Percentiles rank a stretch among this genome's conserved stretches.
phyloP scores from a whole-genome alignment of 2,113 vertebrate species.

The Cyprinodon brontotheroides region DNA sequence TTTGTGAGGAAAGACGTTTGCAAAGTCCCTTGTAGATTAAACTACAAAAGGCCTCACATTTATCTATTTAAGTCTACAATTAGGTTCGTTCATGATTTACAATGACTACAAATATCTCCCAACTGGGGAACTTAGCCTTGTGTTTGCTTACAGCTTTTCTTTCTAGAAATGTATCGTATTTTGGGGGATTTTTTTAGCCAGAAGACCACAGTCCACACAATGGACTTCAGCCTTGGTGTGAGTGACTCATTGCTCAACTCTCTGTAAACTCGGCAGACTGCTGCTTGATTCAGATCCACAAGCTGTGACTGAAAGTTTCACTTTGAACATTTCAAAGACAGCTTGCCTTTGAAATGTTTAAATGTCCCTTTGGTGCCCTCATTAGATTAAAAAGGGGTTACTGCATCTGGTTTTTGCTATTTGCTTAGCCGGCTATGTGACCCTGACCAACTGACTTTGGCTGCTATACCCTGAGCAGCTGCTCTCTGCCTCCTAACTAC shows the following conservation, averaged over 20 bases:
- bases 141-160: slow-evolving; percentile 33
- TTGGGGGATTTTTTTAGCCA: slow-evolving; percentile 28
- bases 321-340: not conserved
- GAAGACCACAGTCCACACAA: slow-evolving; percentile 49
- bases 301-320: slow-evolving; percentile 6
- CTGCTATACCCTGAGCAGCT: no score
- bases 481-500: no score
- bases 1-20: not conserved
- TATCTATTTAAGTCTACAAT: slow-evolving; percentile 14
- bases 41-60: slow-evolving; percentile 15
- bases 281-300: slow-evolving; percentile 16
- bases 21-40: slow-evolving; percentile 13
- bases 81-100: slow-evolving; percentile 45
- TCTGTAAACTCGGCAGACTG: slow-evolving; percentile 21
- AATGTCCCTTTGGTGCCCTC: not conserved
- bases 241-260: slow-evolving; percentile 42
- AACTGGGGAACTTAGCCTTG: slow-evolving; percentile 48
- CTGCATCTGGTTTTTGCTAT: no score
- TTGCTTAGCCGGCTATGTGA: no score
- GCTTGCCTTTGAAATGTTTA: not conserved
- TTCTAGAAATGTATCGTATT: slow-evolving; percentile 49
- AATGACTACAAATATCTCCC: slow-evolving; percentile 27
- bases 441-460: no score
- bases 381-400: no score
- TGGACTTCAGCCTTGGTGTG: slow-evolving; percentile 46